Conservation (phyloP, 35 echinoderm and acorn worm species). For the Stichopus chloronotus region DNA sequence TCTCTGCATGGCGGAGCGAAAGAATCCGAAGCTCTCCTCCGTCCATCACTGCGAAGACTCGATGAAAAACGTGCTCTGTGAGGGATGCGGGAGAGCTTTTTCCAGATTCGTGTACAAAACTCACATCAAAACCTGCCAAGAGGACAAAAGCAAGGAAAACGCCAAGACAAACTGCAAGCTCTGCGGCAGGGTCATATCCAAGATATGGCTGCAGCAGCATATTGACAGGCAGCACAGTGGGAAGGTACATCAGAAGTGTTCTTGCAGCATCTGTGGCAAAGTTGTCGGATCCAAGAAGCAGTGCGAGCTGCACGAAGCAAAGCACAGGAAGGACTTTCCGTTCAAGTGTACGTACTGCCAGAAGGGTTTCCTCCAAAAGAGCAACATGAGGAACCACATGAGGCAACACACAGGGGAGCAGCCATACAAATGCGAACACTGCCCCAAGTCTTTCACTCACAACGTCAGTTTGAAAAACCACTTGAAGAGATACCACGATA, state of each 20-base stretch:
- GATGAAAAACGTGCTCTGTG: not conserved
- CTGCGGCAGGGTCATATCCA: not conserved
- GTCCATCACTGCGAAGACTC: too few species aligned
- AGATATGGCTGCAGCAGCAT: not conserved
- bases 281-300: conserved; percentile 54
- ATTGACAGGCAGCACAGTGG: not conserved
- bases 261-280: conserved; percentile 53
- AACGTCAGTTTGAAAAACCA: conserved; percentile 80
- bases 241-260: not conserved
- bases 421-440: conserved; percentile 74
- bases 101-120: not conserved
- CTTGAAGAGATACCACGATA: conserved; percentile 64
- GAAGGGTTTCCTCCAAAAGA: conserved; percentile 61
- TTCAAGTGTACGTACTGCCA: conserved; percentile 63
- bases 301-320: conserved; percentile 49
- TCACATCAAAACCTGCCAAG: not conserved
- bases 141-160: not conserved
- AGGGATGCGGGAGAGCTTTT: not conserved
- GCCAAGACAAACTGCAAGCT: not conserved
- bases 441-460: conserved; percentile 63
- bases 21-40: too few species aligned
- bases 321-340: conserved; percentile 47
- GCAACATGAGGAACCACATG: conserved; percentile 72
- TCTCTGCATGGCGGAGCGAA: too few species aligned
- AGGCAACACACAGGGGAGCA: conserved; percentile 70